Base-by-base conservation (phyloP, 2,113 vertebrate genomes). In the Empidonax alnorum region DNA sequence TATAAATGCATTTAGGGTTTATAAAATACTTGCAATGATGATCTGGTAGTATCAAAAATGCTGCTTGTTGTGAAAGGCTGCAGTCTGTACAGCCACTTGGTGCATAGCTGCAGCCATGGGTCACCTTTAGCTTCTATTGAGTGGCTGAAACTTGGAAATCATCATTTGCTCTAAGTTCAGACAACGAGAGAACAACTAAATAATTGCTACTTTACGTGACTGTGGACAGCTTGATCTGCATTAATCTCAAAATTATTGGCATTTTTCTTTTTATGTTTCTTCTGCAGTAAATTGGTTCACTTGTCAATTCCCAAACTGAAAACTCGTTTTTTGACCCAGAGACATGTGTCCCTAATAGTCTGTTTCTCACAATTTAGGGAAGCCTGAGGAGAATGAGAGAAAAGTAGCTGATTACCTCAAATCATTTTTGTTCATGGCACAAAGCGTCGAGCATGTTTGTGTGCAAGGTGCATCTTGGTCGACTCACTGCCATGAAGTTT, bases 111-210 rank as follows among this genome's bases (percentile, higher is more conserved):
- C 12, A 63, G 12, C 12, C 8, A 1, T 33, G 33, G 27, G 14
- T 73, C 1, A 1, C 19, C 37, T 72, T 42, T 27, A 33, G 9
- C 15, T 63, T 67, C 37, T 25, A 14, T 16, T 5, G 12, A 0
- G 0, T 41, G 47, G 31, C 66, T 83, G 44, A 18, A 92, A 31
- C 39, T 71, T 5, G 8, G 66, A 78, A 82, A 24, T 25, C 17
- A 16, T 23, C 3, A 1, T 23, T 58, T 91, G 33, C 44, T 88
- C 1, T 49, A 35, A 76, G 9, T 61, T 69, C 42, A 78, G 74
- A 42, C 22, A n/a, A 13, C 0, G 0, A 53, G 52, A 53, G 24
- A 76, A 4, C 21, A 20, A 27, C 46, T n/a, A n/a, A 66, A 37
- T 23, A 28, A 25, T 50, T 84, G 52, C 22, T 2, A 1, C 42